Conservation (phyloP, 2,888 invertebrate genomes). For the Drosophila niveifrons region DNA sequence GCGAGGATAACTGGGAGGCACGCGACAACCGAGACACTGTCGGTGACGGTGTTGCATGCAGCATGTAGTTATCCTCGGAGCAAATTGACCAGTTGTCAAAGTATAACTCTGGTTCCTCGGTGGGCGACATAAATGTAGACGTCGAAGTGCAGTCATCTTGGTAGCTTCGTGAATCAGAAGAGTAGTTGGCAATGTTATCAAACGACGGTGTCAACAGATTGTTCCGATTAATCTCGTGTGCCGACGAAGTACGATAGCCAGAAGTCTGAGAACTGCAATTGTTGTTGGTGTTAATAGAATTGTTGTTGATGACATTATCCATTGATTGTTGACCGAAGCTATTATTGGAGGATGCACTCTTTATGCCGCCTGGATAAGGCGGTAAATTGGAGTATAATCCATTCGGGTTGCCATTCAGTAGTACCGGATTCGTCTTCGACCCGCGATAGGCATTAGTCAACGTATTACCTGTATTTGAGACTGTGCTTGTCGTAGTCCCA, state of each 20-base stretch:
- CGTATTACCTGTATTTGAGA: constrained; percentile 43
- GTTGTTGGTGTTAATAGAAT: constrained; percentile 76
- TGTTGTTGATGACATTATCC: constrained; percentile 76
- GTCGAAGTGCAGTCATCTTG: constrained; percentile 85
- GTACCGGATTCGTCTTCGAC: constrained; percentile 60
- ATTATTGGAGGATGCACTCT: constrained; percentile 74
- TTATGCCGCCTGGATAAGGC: constrained; percentile 75
- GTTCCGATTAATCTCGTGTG: constrained; percentile 84
- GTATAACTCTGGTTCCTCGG: constrained; percentile 87
- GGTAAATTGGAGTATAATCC: constrained; percentile 82
- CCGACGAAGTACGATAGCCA: constrained; percentile 82
- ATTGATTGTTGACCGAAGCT: constrained; percentile 72
- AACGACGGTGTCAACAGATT: constrained; percentile 83
- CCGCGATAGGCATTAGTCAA: constrained; percentile 55
- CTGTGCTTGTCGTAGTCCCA: constrained; percentile 9
- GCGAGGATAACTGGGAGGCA: constrained; percentile 85
- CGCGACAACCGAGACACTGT: constrained; percentile 84
- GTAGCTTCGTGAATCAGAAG: constrained; percentile 84
- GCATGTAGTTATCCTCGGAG: constrained; percentile 86
- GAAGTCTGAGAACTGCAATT: constrained; percentile 81
- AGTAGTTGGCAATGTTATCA: constrained; percentile 84
- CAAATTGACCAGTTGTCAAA: constrained; percentile 90
- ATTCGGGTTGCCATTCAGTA: constrained; percentile 69
- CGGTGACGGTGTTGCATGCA: constrained; percentile 83
- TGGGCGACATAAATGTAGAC: constrained; percentile 87